Evolutionary conservation across 2,113 vertebrate genomes (phyloP), one percentile per base, ranked within the genome.

Genomic region (Pionites leucogaster): DNA sequence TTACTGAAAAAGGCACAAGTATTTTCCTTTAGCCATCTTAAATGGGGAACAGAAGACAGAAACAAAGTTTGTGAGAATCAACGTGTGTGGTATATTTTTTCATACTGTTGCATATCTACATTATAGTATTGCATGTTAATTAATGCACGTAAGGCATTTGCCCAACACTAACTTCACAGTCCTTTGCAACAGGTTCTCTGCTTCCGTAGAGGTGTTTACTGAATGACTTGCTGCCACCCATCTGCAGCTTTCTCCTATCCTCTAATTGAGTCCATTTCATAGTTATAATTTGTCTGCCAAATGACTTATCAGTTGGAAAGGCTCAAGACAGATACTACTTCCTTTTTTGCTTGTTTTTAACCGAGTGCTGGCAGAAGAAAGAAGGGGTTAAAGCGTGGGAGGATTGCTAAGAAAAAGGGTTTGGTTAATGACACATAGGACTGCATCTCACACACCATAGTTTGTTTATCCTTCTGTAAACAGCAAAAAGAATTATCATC

Each of bases 161-260:
- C 95, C 84, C 82, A 96, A 96, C 70, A 41, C 76, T 50, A 57
- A 74, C 96, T 97, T 85, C 80, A 88, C 22, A 87, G 95, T 15
- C 95, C 92, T 95, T 95, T 92, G 95, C 91, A 95, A 94, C 91
- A 93, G 82, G 87, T 96, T 97, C 90, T 96, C n/a, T 80, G 46
- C 69, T 82, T 92, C 74, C 57, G 33, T 41, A 68, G 95, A 96
- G 96, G 94, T 93, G 94, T 96, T 97, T 89, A 71, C 90, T 74
- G 97, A 85, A 95, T 88, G 91, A 91, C 91, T 20, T 94, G 89
- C 96, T 98, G 97, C 97, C 87, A 98, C 97, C 82, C 95, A 97
- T 91, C 92, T 92, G 95, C 95, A 94, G 75, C 95, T 91, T 94
- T 86, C 79, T 90, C 94, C 96, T 94, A 86, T 97, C 92, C 97